phyloP scores from a whole-genome alignment of 2,888 invertebrate genomes.

The Acleris emargana region DNA sequence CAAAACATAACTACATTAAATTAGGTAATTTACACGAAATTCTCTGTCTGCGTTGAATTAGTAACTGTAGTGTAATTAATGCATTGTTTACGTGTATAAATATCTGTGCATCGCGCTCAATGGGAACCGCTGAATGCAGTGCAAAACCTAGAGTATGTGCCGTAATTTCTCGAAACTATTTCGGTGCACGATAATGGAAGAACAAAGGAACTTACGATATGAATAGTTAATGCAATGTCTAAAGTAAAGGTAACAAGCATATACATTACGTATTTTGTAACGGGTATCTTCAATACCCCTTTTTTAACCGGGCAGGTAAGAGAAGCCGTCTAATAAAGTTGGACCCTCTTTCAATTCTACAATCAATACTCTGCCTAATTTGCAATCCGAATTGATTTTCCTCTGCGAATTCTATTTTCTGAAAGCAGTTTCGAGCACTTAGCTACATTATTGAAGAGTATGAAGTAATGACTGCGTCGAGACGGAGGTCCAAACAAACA shows the following conservation, averaged over 20 bases:
- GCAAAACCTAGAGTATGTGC: neutral
- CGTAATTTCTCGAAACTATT: slow-evolving; percentile 9
- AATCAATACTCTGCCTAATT: slow-evolving; percentile 34
- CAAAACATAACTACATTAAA: no score
- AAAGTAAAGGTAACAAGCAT: neutral
- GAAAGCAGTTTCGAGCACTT: slow-evolving; percentile 17
- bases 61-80: no score
- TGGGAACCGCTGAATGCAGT: neutral
- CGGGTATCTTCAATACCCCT: slow-evolving; percentile 26
- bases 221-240: neutral
- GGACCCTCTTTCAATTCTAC: slow-evolving; percentile 33
- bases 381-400: slow-evolving; percentile 29
- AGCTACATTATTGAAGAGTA: slow-evolving; percentile 15
- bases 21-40: no score
- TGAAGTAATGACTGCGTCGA: slow-evolving; percentile 11
- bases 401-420: slow-evolving; percentile 23
- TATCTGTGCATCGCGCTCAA: no score
- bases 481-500: slow-evolving; percentile 28
- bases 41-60: no score
- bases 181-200: slow-evolving; percentile 1
- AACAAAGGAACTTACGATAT: no score
- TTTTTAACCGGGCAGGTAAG: slow-evolving; percentile 25
- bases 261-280: slow-evolving; percentile 4
- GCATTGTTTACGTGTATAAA: no score
- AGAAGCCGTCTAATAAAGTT: slow-evolving; percentile 32